Conservation (phyloP, 2,797 vertebrate genomes). For the Halcyon leucocephala region DNA sequence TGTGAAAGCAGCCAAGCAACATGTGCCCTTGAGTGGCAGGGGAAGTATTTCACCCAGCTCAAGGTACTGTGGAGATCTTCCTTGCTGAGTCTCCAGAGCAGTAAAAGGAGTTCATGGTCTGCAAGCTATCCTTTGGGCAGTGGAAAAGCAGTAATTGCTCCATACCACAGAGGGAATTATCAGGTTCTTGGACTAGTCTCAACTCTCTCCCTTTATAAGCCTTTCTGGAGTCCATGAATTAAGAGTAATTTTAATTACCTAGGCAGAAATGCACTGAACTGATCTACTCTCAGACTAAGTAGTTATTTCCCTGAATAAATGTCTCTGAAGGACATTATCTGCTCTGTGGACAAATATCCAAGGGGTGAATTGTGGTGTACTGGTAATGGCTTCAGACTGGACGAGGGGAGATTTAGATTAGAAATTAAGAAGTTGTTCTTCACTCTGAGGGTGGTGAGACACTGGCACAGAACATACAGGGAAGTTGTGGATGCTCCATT, state of each 20-base stretch:
- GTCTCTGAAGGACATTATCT: background rate
- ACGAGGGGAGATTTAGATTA: no score
- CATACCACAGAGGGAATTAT: background rate
- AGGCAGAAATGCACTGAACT: background rate
- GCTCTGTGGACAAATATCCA: background rate
- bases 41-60: background rate
- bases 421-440: no score
- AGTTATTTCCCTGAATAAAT: background rate
- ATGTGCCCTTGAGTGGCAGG: background rate
- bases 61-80: background rate
- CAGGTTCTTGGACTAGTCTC: background rate
- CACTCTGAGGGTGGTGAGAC: no score
- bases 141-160: background rate
- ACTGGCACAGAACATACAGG: no score
- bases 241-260: background rate
- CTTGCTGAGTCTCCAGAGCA: fast-evolving
- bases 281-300: background rate
- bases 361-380: fast-evolving
- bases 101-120: background rate
- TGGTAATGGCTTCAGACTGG: no score
- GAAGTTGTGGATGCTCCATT: no score
- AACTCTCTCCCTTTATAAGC: background rate
- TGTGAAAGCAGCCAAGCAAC: background rate
- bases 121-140: background rate
- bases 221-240: background rate